Conservation (phyloP, 2,888 invertebrate species). For the Scaptodrosophila latifasciaeformis region DNA sequence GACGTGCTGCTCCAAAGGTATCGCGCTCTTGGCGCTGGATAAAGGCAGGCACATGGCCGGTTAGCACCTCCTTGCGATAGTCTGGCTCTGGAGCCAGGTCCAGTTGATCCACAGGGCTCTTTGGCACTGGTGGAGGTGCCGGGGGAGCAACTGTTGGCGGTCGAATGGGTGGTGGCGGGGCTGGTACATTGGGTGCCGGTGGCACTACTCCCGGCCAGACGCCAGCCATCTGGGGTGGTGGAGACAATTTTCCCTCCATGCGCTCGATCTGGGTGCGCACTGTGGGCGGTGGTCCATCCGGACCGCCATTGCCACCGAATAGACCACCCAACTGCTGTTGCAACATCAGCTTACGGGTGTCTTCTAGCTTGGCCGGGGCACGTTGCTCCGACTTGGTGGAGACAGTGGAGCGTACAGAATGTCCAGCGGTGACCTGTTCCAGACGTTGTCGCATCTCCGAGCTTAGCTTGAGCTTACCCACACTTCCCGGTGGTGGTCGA, state of each 20-base stretch:
- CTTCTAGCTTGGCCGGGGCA: slow-evolving; percentile 87
- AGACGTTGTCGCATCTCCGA: slow-evolving; percentile 93
- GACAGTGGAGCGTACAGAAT: slow-evolving; percentile 87
- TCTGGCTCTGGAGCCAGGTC: slow-evolving; percentile 41
- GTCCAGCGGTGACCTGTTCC: slow-evolving; percentile 91
- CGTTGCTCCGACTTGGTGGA: slow-evolving; percentile 83
- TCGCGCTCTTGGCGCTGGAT: slow-evolving; percentile 84
- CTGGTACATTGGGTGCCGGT: slow-evolving; percentile 78
- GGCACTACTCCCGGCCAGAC: slow-evolving; percentile 82
- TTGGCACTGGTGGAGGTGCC: slow-evolving; percentile 81
- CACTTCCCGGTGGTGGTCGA: slow-evolving; percentile 88
- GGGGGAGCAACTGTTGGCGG: slow-evolving; percentile 77
- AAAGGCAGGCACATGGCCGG: slow-evolving; percentile 75
- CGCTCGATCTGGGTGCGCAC: slow-evolving; percentile 78
- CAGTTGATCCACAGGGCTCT: slow-evolving; percentile 74
- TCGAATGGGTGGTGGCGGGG: slow-evolving; percentile 78
- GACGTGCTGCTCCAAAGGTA: slow-evolving; percentile 84
- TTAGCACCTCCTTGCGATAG: slow-evolving; percentile 58
- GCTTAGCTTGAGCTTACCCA: slow-evolving; percentile 91
- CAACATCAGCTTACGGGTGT: slow-evolving; percentile 88
- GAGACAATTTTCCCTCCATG: slow-evolving; percentile 77
- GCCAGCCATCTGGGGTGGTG: slow-evolving; percentile 74
- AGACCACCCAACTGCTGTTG: slow-evolving; percentile 87
- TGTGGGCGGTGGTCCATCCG: slow-evolving; percentile 53
- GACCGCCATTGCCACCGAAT: slow-evolving; percentile 47